Evolutionary conservation across 2,797 vertebrate species (phyloP).

Genomic region (Oreochromis mossambicus): DNA sequence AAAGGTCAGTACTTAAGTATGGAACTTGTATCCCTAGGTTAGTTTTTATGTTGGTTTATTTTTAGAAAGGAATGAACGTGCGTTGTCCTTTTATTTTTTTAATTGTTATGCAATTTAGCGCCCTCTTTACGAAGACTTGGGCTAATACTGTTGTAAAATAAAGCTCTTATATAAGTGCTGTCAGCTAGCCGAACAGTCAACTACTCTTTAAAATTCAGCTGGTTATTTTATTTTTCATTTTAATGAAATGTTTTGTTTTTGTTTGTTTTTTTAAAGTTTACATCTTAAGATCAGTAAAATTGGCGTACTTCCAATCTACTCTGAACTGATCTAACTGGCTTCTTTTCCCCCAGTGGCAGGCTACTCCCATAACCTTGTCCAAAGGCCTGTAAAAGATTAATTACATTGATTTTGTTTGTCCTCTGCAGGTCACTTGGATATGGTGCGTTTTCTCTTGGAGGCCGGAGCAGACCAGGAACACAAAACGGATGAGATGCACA

Average conservation of each 20-base stretch:
- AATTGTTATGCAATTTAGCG: neutral
- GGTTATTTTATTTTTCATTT: neutral
- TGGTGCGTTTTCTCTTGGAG: conserved; percentile 98
- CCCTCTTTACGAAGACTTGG: neutral
- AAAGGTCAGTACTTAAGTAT: conserved; percentile 81
- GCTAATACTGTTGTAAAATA: neutral
- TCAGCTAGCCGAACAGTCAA: neutral
- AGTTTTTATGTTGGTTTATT: neutral
- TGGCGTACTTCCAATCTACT: too few relatives aligned
- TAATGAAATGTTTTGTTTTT: neutral
- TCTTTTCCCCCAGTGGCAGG: neutral
- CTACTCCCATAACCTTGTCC: neutral
- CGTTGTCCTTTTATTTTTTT: neutral
- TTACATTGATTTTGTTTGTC: neutral
- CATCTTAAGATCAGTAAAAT: neutral
- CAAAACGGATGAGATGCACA: conserved; percentile 99
- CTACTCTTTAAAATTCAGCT: neutral
- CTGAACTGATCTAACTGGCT: neutral
- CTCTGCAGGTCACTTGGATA: conserved; percentile 92
- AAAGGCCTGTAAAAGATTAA: neutral
- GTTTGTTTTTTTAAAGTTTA: neutral
- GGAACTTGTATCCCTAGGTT: neutral
- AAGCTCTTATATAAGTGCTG: neutral
- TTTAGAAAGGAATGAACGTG: neutral
- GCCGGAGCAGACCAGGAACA: conserved; percentile 99